phyloP scores from a whole-genome alignment of 2,888 invertebrate species.

The Ferrisia virgata region DNA sequence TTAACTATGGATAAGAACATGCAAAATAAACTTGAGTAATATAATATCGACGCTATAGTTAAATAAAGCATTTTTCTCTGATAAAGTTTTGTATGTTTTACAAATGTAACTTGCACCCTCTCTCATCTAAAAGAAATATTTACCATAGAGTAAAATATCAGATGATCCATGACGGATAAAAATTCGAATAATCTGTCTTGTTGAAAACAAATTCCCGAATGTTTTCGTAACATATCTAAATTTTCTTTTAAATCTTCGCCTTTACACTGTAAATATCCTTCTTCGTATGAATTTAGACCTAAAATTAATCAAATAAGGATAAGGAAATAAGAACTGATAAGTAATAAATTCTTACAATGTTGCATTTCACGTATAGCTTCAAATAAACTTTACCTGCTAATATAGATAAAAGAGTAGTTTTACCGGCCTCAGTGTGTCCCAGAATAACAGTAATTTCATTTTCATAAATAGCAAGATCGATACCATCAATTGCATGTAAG shows the following conservation, averaged over 20 bases:
- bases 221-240: slow-evolving; percentile 64
- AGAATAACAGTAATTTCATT: slow-evolving; percentile 82
- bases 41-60: not conserved
- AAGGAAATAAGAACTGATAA: not conserved
- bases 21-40: not conserved
- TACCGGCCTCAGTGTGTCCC: slow-evolving; percentile 86
- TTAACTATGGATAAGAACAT: not conserved
- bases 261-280: slow-evolving; percentile 59
- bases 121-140: not conserved
- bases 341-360: not conserved
- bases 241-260: slow-evolving; percentile 68
- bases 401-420: slow-evolving; percentile 72
- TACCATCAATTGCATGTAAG: slow-evolving; percentile 63
- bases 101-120: too few species aligned
- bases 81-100: not conserved
- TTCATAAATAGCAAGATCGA: slow-evolving; percentile 71
- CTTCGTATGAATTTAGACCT: slow-evolving; percentile 42
- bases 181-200: slow-evolving; percentile 81
- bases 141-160: slow-evolving; percentile 79
- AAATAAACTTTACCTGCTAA: slow-evolving; percentile 64
- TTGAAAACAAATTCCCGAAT: slow-evolving; percentile 87
- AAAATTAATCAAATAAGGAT: not conserved
- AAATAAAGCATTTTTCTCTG: too few species aligned
- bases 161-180: slow-evolving; percentile 79
- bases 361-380: slow-evolving; percentile 52